A percentile compares a stretch with the other conserved stretches of the same genome.
phyloP scores from a whole-genome alignment of 2,888 invertebrate species.

The Caenorhabditis parvicauda region DNA sequence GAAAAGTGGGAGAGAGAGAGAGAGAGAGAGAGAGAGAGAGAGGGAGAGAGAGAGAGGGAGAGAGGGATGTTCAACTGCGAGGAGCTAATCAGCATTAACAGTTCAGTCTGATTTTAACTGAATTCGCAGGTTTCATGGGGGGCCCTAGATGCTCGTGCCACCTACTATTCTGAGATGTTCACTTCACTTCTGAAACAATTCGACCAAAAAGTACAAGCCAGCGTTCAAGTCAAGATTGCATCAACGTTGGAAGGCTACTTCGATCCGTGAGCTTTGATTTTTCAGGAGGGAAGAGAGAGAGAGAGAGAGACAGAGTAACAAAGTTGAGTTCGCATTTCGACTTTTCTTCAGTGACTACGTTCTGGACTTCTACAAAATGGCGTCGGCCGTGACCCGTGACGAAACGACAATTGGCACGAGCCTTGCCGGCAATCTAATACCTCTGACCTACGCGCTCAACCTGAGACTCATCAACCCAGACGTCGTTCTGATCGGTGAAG shows the following conservation, averaged over 20 bases:
- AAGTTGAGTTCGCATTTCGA: too few relatives aligned
- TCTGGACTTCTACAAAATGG: conserved; percentile 59
- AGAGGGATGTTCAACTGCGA: background rate
- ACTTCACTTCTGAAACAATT: conserved; percentile 21
- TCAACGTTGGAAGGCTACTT: conserved; percentile 29
- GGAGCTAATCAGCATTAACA: conserved; percentile 1
- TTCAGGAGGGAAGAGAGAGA: too few relatives aligned
- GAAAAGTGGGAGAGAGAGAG: background rate
- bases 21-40: too few relatives aligned
- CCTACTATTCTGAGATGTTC: conserved; percentile 23
- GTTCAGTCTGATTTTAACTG: too few relatives aligned
- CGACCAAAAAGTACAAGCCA: conserved; percentile 12
- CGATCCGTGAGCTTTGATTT: conserved; percentile 21
- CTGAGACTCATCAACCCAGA: conserved; percentile 25
- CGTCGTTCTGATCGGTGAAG: conserved; percentile 30
- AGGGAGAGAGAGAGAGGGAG: too few relatives aligned
- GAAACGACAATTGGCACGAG: conserved; percentile 46
- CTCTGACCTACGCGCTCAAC: conserved; percentile 41
- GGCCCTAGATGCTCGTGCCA: conserved; percentile 24
- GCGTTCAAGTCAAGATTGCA: conserved; percentile 24
- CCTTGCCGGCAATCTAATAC: conserved; percentile 38
- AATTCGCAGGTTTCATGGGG: conserved; percentile 36
- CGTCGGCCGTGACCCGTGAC: conserved; percentile 53
- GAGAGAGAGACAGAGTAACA: too few relatives aligned
- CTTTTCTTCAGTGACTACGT: conserved; percentile 51